Evolutionary conservation across 2,113 vertebrate species (phyloP).

Genomic region (Macquaria australasica): DNA sequence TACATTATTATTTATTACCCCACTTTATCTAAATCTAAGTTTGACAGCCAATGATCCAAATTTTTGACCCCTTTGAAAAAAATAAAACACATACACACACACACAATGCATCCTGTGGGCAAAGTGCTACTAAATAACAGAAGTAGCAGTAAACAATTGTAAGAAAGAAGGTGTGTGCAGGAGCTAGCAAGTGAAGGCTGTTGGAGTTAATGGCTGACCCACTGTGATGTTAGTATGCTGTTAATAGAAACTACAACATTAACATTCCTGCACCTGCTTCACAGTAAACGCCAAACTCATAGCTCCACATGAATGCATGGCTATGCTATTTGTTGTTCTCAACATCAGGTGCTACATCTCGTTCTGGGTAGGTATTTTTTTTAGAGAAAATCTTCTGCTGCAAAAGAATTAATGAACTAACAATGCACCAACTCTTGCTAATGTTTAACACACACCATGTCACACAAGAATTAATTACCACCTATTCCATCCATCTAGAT

Average conservation of each 20-base stretch:
- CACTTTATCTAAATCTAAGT: neutral
- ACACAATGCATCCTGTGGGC: neutral
- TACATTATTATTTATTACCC: neutral
- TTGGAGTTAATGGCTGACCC: conserved; percentile 20
- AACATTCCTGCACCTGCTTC: conserved; percentile 40
- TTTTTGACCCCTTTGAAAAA: neutral
- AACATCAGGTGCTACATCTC: neutral
- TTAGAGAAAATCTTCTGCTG: neutral
- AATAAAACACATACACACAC: neutral
- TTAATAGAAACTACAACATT: conserved; percentile 34
- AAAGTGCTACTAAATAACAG: neutral
- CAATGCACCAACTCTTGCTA: neutral
- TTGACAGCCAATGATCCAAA: neutral
- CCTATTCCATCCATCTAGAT: neutral
- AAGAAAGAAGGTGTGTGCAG: conserved; percentile 22
- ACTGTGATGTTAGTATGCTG: conserved; percentile 16
- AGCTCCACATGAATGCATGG: neutral
- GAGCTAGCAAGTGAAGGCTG: neutral
- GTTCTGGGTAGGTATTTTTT: neutral
- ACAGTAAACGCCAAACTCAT: neutral
- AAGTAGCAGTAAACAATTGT: neutral
- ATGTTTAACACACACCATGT: neutral
- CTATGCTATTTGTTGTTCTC: neutral
- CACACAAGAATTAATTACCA: neutral
- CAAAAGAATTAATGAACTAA: neutral